Conservation (phyloP, 2,797 vertebrate species). For the Phalloptychus januarius region DNA sequence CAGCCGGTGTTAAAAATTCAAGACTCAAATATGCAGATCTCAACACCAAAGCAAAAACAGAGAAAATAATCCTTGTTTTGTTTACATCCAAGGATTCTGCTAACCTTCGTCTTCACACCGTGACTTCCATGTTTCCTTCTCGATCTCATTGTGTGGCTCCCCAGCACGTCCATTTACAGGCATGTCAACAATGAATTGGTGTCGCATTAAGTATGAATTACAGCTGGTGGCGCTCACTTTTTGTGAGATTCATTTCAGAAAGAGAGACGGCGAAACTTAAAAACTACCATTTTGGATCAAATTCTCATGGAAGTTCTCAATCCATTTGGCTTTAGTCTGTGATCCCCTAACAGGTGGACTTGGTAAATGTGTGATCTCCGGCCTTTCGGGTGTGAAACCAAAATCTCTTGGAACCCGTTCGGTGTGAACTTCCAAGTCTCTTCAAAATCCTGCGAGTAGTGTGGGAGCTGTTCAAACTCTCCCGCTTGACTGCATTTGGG, state of each 20-base stretch:
- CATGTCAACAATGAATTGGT: not conserved
- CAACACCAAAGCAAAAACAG: not conserved
- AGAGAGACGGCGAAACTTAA: not conserved
- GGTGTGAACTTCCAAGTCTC: not conserved
- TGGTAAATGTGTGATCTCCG: not conserved
- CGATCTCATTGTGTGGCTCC: not conserved
- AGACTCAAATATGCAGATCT: not conserved
- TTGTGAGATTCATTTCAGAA: not conserved
- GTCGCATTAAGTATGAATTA: not conserved
- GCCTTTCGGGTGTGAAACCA: not conserved
- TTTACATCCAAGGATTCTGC: not conserved
- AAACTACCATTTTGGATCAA: not conserved
- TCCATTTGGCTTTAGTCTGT: not conserved
- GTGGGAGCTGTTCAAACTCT: not conserved
- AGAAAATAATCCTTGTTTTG: not conserved
- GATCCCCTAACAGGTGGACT: not conserved
- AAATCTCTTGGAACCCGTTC: not conserved
- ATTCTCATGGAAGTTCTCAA: too few relatives aligned
- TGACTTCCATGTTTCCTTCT: not conserved
- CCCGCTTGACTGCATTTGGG: not conserved
- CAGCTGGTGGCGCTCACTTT: not conserved
- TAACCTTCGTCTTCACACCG: not conserved
- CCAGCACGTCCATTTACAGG: not conserved
- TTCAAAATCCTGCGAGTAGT: not conserved
- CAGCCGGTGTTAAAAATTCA: not conserved